Evolutionary conservation across 2,113 vertebrate genomes (phyloP), one percentile per base, ranked within the genome.

Genomic region (Climacteris rufus): DNA sequence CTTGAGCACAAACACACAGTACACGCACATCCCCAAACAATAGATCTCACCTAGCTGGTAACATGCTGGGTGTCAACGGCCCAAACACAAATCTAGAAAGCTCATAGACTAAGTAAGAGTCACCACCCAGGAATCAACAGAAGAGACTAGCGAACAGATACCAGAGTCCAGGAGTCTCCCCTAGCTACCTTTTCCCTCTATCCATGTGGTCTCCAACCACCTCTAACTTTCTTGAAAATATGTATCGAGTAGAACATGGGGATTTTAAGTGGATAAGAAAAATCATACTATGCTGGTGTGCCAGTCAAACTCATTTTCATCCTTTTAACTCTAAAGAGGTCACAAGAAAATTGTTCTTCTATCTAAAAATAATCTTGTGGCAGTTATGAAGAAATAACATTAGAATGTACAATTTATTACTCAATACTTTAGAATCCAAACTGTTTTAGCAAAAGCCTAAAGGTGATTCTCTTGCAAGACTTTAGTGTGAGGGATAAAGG

Each of bases 381-480:
- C n/a, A 83, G 63, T 24, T 4, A 2, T 23, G 40, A 81, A 83
- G 59, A 86, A 94, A 86, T 75, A 69, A 47, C 44, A 45, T 86
- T 56, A 77, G 56, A 91, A 92, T 52, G 33, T 39, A 50, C 54
- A 66, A 63, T 89, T 93, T 94, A 94, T 79, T 89, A 72, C 24
- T 45, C 27, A 25, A 1, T 84, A 71, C 31, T 74, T 90, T n/a
- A 66, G 50, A 88, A 93, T 28, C 39, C 52, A 81, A 85, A 81
- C 50, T 88, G 87, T 90, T 95, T 83, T 40, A 90, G 72, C 54
- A 74, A 95, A 94, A 94, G 80, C 93, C 88, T 87, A 86, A 93
- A 95, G 87, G 87, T 93, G 60, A 75, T 88, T 91, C 47, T 65
- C 40, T 83, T 22, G 1, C 53, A 90, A 94, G 54, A 64, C 59